These are phyloP conservation scores for Misgurnus anguillicaudatus DNA, from an alignment of 2,113 vertebrate species.

Conservation along the genomic window DNA sequence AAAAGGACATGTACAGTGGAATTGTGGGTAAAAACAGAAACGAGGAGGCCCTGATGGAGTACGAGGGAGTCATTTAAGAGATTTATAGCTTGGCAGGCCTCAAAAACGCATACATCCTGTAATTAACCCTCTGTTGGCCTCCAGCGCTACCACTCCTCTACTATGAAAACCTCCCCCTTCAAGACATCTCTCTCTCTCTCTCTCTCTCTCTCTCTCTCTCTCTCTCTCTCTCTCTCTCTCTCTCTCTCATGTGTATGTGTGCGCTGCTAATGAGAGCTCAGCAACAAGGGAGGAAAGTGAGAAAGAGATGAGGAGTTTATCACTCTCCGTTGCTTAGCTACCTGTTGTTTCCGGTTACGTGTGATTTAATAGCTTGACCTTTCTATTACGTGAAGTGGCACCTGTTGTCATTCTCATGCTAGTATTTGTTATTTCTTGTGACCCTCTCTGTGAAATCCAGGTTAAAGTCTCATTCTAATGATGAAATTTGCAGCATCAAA, in stretches of 20 bases:
- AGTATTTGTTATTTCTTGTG: too few relatives aligned
- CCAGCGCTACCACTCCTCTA: conserved; percentile 61
- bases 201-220: too few relatives aligned
- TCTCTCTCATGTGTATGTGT: not conserved
- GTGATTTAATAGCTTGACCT: not conserved
- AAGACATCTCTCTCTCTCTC: too few relatives aligned
- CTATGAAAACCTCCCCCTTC: not conserved
- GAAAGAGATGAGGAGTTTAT: not conserved
- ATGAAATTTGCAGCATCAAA: too few relatives aligned
- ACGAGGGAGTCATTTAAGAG: conserved; percentile 65
- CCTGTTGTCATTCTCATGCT: not conserved
- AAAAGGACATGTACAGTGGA: not conserved
- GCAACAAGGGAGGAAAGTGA: conserved; percentile 16
- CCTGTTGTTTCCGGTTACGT: not conserved
- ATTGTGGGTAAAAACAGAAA: not conserved
- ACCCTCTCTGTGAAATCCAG: too few relatives aligned
- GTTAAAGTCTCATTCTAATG: too few relatives aligned
- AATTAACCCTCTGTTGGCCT: conserved; percentile 74
- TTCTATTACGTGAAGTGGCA: not conserved
- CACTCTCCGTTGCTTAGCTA: conserved; percentile 1
- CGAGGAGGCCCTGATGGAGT: conserved; percentile 14
- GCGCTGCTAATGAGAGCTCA: conserved; percentile 70
- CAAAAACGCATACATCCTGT: conserved; percentile 78
- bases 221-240: too few relatives aligned
- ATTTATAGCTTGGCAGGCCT: conserved; percentile 75